Evolutionary conservation across 2,888 invertebrate genomes (phyloP).

Genomic region (Melitaea athalia): DNA sequence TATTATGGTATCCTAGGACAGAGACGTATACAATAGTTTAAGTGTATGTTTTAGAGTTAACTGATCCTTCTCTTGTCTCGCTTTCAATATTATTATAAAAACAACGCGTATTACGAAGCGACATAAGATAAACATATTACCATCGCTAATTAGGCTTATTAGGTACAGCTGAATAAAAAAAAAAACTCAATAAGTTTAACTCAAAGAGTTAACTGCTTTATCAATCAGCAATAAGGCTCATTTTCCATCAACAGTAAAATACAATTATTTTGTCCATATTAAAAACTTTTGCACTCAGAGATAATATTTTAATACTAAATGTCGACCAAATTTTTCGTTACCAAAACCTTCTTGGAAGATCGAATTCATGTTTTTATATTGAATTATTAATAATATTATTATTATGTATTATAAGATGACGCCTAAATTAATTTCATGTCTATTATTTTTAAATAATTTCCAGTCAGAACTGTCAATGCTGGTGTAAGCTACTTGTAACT

Average conservation of each 20-base stretch:
- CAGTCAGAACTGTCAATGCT: too few relatives aligned
- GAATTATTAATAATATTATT: too few relatives aligned
- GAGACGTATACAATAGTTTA: not conserved
- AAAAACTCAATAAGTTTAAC: not conserved
- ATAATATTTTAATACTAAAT: constrained; percentile 8
- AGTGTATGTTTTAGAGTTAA: not conserved
- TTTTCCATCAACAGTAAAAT: not conserved
- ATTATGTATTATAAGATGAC: too few relatives aligned
- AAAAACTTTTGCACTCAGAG: constrained; percentile 14
- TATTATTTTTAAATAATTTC: too few relatives aligned
- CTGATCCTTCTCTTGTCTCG: not conserved
- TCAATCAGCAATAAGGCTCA: not conserved
- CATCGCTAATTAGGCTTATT: constrained; percentile 25
- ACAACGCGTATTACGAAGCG: constrained; percentile 6
- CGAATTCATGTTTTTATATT: not conserved
- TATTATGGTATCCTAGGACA: too few relatives aligned
- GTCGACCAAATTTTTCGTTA: not conserved
- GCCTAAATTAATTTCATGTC: too few relatives aligned
- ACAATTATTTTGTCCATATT: constrained; percentile 20
- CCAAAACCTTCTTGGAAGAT: not conserved
- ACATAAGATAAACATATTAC: constrained; percentile 16
- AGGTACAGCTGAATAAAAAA: too few relatives aligned
- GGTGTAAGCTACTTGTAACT: too few relatives aligned
- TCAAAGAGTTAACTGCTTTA: constrained; percentile 5
- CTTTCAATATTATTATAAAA: constrained; percentile 4